These are phyloP conservation scores for Chrosomus eos DNA, from an alignment of 2,797 vertebrate genomes.

Conservation along the genomic window DNA sequence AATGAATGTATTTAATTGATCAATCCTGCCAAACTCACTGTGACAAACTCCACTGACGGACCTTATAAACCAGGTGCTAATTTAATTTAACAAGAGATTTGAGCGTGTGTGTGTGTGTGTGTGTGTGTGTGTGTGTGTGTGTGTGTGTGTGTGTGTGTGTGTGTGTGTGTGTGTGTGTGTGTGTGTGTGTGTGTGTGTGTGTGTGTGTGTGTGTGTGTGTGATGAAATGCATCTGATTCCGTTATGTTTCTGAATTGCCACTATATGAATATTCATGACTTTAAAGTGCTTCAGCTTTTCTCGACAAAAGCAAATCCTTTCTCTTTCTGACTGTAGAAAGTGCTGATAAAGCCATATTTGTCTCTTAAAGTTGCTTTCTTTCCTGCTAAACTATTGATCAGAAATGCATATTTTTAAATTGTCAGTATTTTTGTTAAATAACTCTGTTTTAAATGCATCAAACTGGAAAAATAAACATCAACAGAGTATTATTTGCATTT, in stretches of 20 bases:
- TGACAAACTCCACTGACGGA: conserved; percentile 17
- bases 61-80: conserved; percentile 1
- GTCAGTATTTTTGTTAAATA: conserved; percentile 29
- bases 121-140: not conserved
- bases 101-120: not conserved
- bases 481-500: not conserved
- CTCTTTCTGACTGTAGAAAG: not conserved
- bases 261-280: not conserved
- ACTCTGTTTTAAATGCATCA: conserved; percentile 3
- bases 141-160: not conserved
- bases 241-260: not conserved
- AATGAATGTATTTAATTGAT: conserved; percentile 23
- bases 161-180: not conserved
- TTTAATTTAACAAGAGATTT: not conserved
- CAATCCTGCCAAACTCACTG: conserved; percentile 8
- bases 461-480: not conserved
- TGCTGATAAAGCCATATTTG: conserved; percentile 32
- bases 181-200: not conserved
- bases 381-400: conserved; percentile 16
- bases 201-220: not conserved
- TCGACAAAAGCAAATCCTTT: conserved; percentile 3
- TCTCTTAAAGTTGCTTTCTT: not conserved
- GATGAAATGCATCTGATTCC: not conserved
- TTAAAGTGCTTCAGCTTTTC: conserved; percentile 23
- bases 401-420: not conserved